Evolutionary conservation across 2,113 vertebrate species (phyloP), one percentile per base, ranked within the genome.

Genomic region (Siphamia tubifer): DNA sequence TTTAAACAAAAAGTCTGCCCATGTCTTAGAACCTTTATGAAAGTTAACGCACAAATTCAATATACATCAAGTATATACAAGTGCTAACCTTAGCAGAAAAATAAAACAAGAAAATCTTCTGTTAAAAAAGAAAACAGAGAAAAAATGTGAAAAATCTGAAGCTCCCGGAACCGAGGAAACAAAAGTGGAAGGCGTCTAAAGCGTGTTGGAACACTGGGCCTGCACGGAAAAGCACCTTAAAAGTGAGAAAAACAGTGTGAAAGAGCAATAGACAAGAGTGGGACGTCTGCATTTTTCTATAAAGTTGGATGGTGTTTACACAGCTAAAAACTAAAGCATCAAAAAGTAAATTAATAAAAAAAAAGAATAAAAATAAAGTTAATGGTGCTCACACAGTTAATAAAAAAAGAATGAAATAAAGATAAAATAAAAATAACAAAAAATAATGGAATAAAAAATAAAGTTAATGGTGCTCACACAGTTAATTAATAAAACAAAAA

Each of bases 21-120:
- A 92, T 92, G 87, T 91, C 89, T 89, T 86, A 77, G 88, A 92
- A 89, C 89, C 87, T 80, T 88, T 92, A 92, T 87, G 90, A 94
- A 95, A 91, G 86, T 93, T 91, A 93, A 92, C 86, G 90, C 93
- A 95, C 92, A 95, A 92, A 92, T 89, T 92, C 83, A 90, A 92
- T 93, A 92, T 91, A 94, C 89, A 94, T 86, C 83, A n/a, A n/a
- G n/a, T n/a, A n/a, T n/a, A n/a, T n/a, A n/a, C n/a, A n/a, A 94
- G 94, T 96, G 95, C 95, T 93, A 86, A 90, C 83, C 68, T 91
- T 88, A 94, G 93, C 93, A 90, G 65, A 94, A 89, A 87, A 72
- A 80, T 91, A 89, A 86, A 92, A 51, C n/a, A n/a, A n/a, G n/a
- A n/a, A n/a, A n/a, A n/a, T n/a, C n/a, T n/a, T 69, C 30, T 85